Conservation (phyloP, 2,797 vertebrate genomes). For the Sarcoramphus papa region DNA sequence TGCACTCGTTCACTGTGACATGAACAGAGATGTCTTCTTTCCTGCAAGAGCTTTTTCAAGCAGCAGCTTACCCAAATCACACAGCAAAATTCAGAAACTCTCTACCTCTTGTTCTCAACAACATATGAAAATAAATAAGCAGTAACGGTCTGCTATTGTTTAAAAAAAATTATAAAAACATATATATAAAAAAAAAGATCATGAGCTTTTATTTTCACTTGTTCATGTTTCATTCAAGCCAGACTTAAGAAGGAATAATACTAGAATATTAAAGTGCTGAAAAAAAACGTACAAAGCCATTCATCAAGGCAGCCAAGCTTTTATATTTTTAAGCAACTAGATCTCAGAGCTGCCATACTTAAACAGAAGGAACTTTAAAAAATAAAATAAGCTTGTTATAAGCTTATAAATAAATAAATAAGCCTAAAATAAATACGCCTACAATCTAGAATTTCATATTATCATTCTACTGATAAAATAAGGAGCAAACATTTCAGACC, state of each 20-base stretch:
- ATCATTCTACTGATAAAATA: neutral
- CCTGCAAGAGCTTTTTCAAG: neutral
- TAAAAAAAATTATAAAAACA: neutral
- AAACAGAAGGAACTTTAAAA: neutral
- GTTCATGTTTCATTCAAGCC: neutral
- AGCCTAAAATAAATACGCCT: neutral
- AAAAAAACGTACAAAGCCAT: neutral
- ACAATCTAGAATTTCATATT: neutral
- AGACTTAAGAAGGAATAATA: neutral
- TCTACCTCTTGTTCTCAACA: neutral
- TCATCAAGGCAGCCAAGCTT: neutral
- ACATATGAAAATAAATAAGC: neutral
- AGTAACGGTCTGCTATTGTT: neutral
- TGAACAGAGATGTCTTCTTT: neutral
- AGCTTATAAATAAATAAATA: neutral
- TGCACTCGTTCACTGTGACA: neutral
- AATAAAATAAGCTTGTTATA: neutral
- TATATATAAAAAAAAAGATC: neutral
- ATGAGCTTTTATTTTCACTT: neutral
- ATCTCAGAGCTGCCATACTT: neutral
- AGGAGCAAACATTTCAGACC: neutral
- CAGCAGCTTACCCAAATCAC: neutral
- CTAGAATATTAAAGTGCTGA: neutral
- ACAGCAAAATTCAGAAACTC: neutral
- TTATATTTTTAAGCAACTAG: slow-evolving; percentile 6